phyloP scores from a whole-genome alignment of 2,888 invertebrate genomes.

The Drosophila meridiana region DNA sequence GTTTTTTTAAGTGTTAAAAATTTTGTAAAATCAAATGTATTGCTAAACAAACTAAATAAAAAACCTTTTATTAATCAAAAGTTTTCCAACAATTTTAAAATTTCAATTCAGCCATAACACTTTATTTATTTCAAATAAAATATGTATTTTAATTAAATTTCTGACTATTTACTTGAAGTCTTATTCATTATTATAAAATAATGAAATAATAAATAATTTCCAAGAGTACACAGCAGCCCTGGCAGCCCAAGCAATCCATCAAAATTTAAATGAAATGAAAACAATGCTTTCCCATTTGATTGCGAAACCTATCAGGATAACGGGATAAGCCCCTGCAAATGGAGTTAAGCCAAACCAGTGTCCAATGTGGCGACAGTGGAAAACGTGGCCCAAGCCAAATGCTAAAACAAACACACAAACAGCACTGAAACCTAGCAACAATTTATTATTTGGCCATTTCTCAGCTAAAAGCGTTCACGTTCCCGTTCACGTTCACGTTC shows the following conservation, averaged over 20 bases:
- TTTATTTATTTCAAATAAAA: neutral
- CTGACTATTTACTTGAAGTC: neutral
- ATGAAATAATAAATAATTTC: conserved; percentile 3
- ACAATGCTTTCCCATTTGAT: conserved; percentile 63
- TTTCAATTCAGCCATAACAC: no score
- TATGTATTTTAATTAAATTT: neutral
- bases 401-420: conserved; percentile 42
- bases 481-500: conserved; percentile 1
- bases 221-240: conserved; percentile 2
- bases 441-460: conserved; percentile 75
- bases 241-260: conserved; percentile 43
- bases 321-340: conserved; percentile 33
- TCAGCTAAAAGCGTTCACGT: conserved; percentile 15
- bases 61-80: no score
- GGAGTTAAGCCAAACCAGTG: conserved; percentile 40
- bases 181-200: neutral
- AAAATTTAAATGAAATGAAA: conserved; percentile 76
- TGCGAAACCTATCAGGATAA: conserved; percentile 50
- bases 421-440: conserved; percentile 50
- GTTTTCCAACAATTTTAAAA: no score
- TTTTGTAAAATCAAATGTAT: no score
- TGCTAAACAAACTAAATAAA: no score
- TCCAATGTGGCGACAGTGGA: conserved; percentile 29
- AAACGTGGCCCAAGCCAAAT: conserved; percentile 23
- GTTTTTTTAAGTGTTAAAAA: no score